A percentile compares a stretch with the other conserved stretches of the same genome.
Conservation (phyloP, 2,888 invertebrate species). For the Pachliopta kotzebuea region DNA sequence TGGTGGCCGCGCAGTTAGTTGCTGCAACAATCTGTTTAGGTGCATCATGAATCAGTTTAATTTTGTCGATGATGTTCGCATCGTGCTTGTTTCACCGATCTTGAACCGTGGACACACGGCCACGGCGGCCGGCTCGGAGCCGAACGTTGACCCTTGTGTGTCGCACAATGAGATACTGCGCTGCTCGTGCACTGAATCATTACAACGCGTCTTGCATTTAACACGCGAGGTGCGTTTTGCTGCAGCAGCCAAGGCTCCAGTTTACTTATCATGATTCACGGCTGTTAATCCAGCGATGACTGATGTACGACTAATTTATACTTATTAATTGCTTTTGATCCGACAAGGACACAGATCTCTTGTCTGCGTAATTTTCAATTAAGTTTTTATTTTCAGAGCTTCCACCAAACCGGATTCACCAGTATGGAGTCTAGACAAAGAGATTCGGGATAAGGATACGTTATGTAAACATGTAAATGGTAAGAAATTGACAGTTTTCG, state of each 20-base stretch:
- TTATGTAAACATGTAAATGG: slow-evolving; percentile 70
- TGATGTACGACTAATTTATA: slow-evolving; percentile 22
- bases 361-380: slow-evolving; percentile 38
- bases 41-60: slow-evolving; percentile 57
- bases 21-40: slow-evolving; percentile 40
- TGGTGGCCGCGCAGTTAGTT: slow-evolving; percentile 35
- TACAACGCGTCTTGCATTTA: slow-evolving; percentile 41
- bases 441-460: slow-evolving; percentile 61
- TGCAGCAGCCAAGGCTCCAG: not conserved
- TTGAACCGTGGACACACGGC: slow-evolving; percentile 51
- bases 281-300: slow-evolving; percentile 22
- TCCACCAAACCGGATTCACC: slow-evolving; percentile 71
- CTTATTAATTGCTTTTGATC: slow-evolving; percentile 18
- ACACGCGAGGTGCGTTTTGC: slow-evolving; percentile 16
- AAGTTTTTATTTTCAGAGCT: slow-evolving; percentile 57
- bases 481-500: slow-evolving; percentile 42
- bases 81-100: slow-evolving; percentile 44
- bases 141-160: slow-evolving; percentile 68
- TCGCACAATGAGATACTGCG: slow-evolving; percentile 59
- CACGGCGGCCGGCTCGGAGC: slow-evolving; percentile 39
- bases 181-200: slow-evolving; percentile 61
- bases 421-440: slow-evolving; percentile 66
- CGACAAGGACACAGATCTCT: slow-evolving; percentile 13
- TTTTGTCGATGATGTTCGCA: slow-evolving; percentile 63
- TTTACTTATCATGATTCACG: slow-evolving; percentile 24